Conservation (phyloP, 2,113 vertebrate species). For the Notothenia coriiceps region DNA sequence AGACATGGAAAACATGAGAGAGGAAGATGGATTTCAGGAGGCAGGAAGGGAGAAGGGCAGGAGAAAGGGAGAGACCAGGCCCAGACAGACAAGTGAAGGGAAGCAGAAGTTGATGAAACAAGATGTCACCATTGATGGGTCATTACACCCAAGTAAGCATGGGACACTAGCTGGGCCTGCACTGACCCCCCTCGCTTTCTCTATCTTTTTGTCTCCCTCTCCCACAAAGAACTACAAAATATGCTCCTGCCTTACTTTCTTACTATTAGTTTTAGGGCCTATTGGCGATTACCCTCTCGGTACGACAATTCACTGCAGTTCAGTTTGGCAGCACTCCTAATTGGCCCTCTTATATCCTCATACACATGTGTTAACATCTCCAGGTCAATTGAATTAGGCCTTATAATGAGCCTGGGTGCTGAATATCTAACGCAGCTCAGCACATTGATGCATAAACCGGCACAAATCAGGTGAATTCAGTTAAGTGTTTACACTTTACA, state of each 20-base stretch:
- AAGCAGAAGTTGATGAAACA: slow-evolving; percentile 84
- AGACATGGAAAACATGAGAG: slow-evolving; percentile 33
- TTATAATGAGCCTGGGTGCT: slow-evolving; percentile 68
- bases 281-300: slow-evolving; percentile 37
- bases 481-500: slow-evolving; percentile 74
- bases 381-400: slow-evolving; percentile 71
- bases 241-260: slow-evolving; percentile 35
- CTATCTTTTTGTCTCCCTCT: slow-evolving; percentile 43
- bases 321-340: slow-evolving; percentile 34
- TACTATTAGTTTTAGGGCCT: slow-evolving; percentile 23
- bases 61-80: slow-evolving; percentile 58
- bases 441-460: slow-evolving; percentile 71
- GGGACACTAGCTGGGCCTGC: slow-evolving; percentile 72
- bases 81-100: slow-evolving; percentile 80
- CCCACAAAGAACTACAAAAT: slow-evolving; percentile 49
- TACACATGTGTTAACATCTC: slow-evolving; percentile 64
- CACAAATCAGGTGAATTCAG: slow-evolving; percentile 81
- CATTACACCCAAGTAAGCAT: slow-evolving; percentile 84
- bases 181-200: slow-evolving; percentile 34
- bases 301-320: slow-evolving; percentile 42
- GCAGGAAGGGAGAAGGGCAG: slow-evolving; percentile 57
- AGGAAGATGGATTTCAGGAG: slow-evolving; percentile 65
- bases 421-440: slow-evolving; percentile 52
- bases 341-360: slow-evolving; percentile 56
- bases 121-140: slow-evolving; percentile 83